Conservation (phyloP, 2,113 vertebrate genomes). For the Trogon melanurus region DNA sequence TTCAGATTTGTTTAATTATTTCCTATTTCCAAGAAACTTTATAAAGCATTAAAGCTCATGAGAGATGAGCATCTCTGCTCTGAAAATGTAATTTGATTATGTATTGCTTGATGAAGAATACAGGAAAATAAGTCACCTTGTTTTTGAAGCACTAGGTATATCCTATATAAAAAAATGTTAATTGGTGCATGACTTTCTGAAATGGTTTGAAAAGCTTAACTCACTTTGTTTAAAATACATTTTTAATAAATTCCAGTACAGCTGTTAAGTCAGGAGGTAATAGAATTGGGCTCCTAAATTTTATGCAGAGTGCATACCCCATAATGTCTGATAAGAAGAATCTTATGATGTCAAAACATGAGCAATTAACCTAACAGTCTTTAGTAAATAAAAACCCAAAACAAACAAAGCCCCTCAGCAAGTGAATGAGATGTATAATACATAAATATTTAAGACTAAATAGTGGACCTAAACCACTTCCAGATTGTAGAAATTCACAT, state of each 20-base stretch:
- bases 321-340: not conserved
- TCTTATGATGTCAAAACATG: not conserved
- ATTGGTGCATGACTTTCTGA: not conserved
- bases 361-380: not conserved
- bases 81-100: not conserved
- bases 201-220: not conserved
- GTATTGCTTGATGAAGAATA: not conserved
- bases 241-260: not conserved
- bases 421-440: not conserved
- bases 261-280: not conserved
- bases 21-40: not conserved
- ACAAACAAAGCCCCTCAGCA: not conserved
- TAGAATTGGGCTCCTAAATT: not conserved
- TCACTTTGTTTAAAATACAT: not conserved
- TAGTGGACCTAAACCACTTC: not conserved
- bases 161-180: not conserved
- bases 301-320: not conserved
- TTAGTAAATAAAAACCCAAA: not conserved
- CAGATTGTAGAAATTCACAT: not conserved
- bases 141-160: not conserved
- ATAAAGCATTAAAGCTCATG: not conserved
- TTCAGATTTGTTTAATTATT: not conserved
- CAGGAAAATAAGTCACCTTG: not conserved
- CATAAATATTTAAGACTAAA: not conserved
- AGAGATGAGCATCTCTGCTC: not conserved